These are phyloP conservation scores for Gnathonemus echidnorhynchus DNA, from an alignment of 2,113 vertebrate genomes.

Conservation along the genomic window DNA sequence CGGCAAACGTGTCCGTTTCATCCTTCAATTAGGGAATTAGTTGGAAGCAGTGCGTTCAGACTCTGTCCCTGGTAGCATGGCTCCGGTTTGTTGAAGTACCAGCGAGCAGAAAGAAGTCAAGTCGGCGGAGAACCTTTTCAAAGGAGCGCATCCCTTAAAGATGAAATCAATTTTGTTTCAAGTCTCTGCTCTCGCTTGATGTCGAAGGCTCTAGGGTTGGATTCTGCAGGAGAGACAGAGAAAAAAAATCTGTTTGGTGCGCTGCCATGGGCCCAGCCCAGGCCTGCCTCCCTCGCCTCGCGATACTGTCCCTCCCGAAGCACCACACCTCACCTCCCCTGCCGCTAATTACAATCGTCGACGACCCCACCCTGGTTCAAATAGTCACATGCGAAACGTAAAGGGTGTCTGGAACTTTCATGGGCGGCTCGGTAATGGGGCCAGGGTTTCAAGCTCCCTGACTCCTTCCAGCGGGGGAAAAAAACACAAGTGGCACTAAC, in stretches of 20 bases:
- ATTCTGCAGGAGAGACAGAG: slow-evolving; percentile 56
- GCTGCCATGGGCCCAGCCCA: background rate
- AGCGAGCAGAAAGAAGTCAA: slow-evolving; percentile 75
- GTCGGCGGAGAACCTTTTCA: slow-evolving; percentile 85
- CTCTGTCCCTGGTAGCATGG: slow-evolving; percentile 94
- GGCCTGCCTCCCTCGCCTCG: background rate
- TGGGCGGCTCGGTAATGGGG: background rate
- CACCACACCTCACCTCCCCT: background rate
- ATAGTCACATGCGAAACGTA: background rate
- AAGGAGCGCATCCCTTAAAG: slow-evolving; percentile 86
- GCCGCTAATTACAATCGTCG: slow-evolving; percentile 13
- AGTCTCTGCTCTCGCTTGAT: slow-evolving; percentile 77
- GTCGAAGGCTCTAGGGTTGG: slow-evolving; percentile 83
- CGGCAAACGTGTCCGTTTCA: slow-evolving; percentile 56
- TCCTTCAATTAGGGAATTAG: slow-evolving; percentile 84
- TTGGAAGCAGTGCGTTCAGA: slow-evolving; percentile 83
- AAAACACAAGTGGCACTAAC: background rate
- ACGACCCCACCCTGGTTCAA: background rate
- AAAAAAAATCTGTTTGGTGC: slow-evolving; percentile 72
- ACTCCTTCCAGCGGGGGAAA: background rate
- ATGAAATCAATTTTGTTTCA: slow-evolving; percentile 98
- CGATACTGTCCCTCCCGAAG: background rate
- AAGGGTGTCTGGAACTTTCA: background rate
- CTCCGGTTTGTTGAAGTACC: slow-evolving; percentile 84
- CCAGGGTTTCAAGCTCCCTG: background rate